Evolutionary conservation across 2,888 invertebrate species (phyloP), one percentile per base, ranked within the genome.

Genomic region (Apodemia hepburni): DNA sequence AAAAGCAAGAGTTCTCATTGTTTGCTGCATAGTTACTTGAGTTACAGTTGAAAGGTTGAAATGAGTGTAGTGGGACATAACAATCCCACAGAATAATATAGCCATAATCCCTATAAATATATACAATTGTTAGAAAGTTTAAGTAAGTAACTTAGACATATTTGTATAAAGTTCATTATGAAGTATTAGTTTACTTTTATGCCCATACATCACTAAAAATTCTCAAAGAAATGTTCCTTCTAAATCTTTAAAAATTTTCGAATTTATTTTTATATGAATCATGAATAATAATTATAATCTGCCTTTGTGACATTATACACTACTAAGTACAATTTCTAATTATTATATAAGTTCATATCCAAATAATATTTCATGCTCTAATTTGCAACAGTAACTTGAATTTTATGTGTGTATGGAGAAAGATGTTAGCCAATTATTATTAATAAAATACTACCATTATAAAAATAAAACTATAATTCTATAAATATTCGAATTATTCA

Each of bases 1-100:
- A 78, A 99, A 99, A 2, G 99, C 97, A 65, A 99, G 91, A 0
- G 99, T 99, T 76, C 98, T 93, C 95, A 99, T 97, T 0, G 99
- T 99, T 86, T 99, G 99, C 82, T 99, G 99, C 96, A 99, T 99
- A 4, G 99, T 99, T 61, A 99, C 98, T 92, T 99, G 99, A 0
- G 99, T 99, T 22, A 99, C 97, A 0, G 99, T 99, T 0, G 99
- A 99, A 57, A 99, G 91, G 85, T 99, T 99, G 79, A 97, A 98
- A 92, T 99, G 99, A 15, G 99, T 99, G 84, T 99, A 99, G 84
- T 99, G 99, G 0, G 99, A 99, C 99, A 99, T 99, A 1, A 99
- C 98, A 78, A 99, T 98, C 8, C 99, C 99, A 90, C 98, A 98
- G 83, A 99, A 99, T 71, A 99, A 88, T 76, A 99, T 99, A 8